Base-by-base conservation (phyloP, 2,888 invertebrate genomes). In the Trichopria drosophilae region DNA sequence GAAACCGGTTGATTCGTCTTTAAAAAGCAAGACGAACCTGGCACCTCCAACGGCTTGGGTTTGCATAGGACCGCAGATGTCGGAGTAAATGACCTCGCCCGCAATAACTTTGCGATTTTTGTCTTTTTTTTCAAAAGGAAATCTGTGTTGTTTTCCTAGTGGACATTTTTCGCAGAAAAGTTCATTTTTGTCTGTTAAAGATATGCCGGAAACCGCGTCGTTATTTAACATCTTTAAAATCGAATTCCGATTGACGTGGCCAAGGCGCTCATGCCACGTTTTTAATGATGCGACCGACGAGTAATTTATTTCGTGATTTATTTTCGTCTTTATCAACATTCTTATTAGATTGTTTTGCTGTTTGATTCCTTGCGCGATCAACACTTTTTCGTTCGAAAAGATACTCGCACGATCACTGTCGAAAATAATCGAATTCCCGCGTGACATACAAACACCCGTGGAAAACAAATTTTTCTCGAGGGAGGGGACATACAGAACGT, bases 11-110 rank as follows among this genome's bases (percentile, higher is more conserved):
- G 47, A 22, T 31, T 51, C 44, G 10, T 51, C 51, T 31, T 56
- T 56, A 5, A 53, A 51, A 1, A 56, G 41, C 7, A 51, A 13
- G 24, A 48, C 51, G 34, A 48, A 56, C 20, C 37, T 4, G 7
- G 55, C 50, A 1, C 55, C 46, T 1, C 49, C 45, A 1, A 56
- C 23, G 12, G 50, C 50, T 4, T 43, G 40, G 2, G 52, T 47
- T 32, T 53, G 49, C 53, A 53, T 53, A 16, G 50, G 46, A 1
- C 50, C 50, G 15, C 46, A 53, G 10, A 46, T 19, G 10, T 55
- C 49, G n/a, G n/a, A n/a, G n/a, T n/a, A n/a, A n/a, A n/a, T n/a
- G n/a, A n/a, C n/a, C n/a, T n/a, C n/a, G n/a, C n/a, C n/a, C n/a
- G n/a, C n/a, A n/a, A n/a, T n/a, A n/a, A n/a, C n/a, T n/a, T n/a